phyloP scores from a whole-genome alignment of 2,797 vertebrate genomes.

The Pygocentrus nattereri region DNA sequence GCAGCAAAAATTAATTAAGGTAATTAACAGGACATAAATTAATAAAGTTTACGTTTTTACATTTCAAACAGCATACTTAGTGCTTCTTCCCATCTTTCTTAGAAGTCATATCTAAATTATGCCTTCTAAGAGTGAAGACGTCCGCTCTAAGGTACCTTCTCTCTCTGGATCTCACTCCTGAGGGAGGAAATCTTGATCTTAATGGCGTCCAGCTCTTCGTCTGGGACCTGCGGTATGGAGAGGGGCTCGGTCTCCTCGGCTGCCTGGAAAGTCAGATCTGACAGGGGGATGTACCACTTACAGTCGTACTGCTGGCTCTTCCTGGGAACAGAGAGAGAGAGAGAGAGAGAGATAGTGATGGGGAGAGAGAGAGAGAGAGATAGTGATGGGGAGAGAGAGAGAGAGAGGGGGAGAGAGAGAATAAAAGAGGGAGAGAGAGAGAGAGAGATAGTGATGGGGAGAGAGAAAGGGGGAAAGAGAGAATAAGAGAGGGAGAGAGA shows the following conservation, averaged over 20 bases:
- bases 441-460: too few relatives aligned
- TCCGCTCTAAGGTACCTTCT: slow-evolving; percentile 83
- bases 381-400: too few relatives aligned
- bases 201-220: slow-evolving; percentile 94
- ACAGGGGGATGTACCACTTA: slow-evolving; percentile 97
- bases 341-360: too few relatives aligned
- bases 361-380: too few relatives aligned
- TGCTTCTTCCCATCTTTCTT: too few relatives aligned
- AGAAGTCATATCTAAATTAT: not conserved
- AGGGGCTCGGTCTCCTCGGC: slow-evolving; percentile 89
- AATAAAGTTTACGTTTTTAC: too few relatives aligned
- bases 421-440: too few relatives aligned
- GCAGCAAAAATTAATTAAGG: too few relatives aligned
- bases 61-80: too few relatives aligned
- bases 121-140: not conserved
- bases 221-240: slow-evolving; percentile 89
- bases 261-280: slow-evolving; percentile 93
- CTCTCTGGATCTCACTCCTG: slow-evolving; percentile 94
- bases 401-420: not conserved
- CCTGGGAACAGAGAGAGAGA: slow-evolving; percentile 70
- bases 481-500: not conserved
- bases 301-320: slow-evolving; percentile 98
- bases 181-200: slow-evolving; percentile 99
- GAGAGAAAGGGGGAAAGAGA: too few relatives aligned
- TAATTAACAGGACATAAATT: too few relatives aligned